Evolutionary conservation across 1,140 invertebrate genomes (phyloP).

Genomic region (Papilio helenus): DNA sequence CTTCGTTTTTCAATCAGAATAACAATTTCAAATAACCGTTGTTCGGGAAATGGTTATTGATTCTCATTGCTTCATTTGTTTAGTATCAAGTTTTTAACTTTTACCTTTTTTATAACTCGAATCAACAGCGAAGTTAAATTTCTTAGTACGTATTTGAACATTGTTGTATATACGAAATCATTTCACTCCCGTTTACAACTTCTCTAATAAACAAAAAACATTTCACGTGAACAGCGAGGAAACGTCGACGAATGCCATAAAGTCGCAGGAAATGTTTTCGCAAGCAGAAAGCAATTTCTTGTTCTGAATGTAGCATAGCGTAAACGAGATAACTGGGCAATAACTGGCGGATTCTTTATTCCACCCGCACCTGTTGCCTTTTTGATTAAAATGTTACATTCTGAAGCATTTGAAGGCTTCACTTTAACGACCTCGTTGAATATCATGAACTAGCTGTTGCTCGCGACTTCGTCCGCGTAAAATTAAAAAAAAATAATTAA

Average conservation of each 20-base stretch:
- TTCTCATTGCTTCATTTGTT: neutral
- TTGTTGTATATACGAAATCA: neutral
- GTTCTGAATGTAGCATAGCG: conserved; percentile 25
- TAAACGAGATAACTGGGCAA: conserved; percentile 29
- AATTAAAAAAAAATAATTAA: no score
- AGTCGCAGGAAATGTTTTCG: conserved; percentile 23
- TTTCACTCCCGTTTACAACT: conserved; percentile 14
- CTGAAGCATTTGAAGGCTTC: neutral
- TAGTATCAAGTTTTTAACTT: neutral
- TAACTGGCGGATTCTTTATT: conserved; percentile 31
- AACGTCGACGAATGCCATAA: conserved; percentile 29
- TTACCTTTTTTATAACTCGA: neutral
- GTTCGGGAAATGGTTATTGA: neutral
- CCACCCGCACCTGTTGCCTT: conserved; percentile 25
- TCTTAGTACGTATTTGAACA: neutral
- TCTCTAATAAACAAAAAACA: conserved; percentile 24
- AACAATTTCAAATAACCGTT: neutral
- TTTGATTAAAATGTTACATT: conserved; percentile 30
- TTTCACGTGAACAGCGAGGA: neutral
- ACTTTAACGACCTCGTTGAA: neutral
- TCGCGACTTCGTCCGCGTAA: no score
- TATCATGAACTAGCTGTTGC: neutral
- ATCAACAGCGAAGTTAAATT: neutral
- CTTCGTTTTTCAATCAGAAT: neutral
- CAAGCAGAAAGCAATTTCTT: conserved; percentile 33